A percentile compares a stretch with the other conserved stretches of the same genome.
These are phyloP conservation scores for Alauda arvensis DNA, from an alignment of 2,797 vertebrate species.

Conservation along the genomic window DNA sequence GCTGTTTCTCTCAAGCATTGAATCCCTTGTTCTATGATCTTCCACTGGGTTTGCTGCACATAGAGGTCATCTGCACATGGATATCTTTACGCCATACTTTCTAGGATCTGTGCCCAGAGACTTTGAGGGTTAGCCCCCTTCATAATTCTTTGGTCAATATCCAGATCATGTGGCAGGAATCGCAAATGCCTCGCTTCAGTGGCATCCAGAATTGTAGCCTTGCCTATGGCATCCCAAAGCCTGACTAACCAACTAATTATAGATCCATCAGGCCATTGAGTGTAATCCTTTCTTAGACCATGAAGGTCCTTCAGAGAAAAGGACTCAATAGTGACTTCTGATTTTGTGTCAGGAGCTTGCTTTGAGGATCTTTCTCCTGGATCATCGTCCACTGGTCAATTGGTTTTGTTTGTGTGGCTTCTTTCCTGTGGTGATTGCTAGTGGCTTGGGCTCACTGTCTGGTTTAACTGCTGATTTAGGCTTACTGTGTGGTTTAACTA, in stretches of 20 bases:
- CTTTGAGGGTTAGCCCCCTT: not conserved
- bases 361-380: not conserved
- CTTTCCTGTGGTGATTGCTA: not conserved
- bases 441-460: not conserved
- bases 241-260: not conserved
- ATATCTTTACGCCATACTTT: not conserved
- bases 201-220: not conserved
- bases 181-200: not conserved
- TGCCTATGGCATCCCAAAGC: not conserved
- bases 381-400: not conserved
- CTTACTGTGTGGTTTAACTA: not conserved
- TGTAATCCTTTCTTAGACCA: not conserved
- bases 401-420: not conserved
- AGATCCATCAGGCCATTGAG: not conserved
- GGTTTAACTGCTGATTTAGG: not conserved
- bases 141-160: not conserved
- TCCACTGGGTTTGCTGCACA: not conserved
- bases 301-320: not conserved
- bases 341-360: not conserved
- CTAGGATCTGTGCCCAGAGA: not conserved
- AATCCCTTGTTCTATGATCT: not conserved
- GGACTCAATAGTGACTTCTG: not conserved
- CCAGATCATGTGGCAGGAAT: not conserved
- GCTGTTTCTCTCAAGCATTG: not conserved
- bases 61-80: not conserved